phyloP scores from a whole-genome alignment of 2,888 invertebrate species.

The Sinhomidia bicolor region DNA sequence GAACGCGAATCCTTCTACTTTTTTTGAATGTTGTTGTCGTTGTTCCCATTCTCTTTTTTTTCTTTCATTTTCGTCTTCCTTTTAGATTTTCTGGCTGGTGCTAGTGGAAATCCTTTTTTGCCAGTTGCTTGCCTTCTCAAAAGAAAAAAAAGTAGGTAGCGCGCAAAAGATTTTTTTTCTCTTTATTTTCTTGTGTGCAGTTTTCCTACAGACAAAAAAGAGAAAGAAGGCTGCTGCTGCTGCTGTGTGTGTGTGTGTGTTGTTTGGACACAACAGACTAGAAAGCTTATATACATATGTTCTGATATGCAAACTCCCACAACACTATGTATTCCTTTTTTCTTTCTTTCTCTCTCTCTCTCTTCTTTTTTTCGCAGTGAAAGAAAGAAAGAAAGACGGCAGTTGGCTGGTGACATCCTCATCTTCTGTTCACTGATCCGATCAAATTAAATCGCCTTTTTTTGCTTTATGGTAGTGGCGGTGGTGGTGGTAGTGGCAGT shows the following conservation, averaged over 20 bases:
- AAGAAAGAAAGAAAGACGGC: constrained; percentile 66
- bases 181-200: constrained; percentile 51
- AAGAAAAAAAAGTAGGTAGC: constrained; percentile 42
- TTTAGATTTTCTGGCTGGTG: constrained; percentile 39
- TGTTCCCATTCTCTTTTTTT: constrained; percentile 6
- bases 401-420: constrained; percentile 72
- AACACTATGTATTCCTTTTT: background rate
- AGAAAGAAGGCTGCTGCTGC: background rate
- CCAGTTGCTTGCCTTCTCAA: constrained; percentile 19
- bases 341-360: background rate
- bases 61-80: constrained; percentile 20
- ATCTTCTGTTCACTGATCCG: constrained; percentile 73
- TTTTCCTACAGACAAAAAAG: background rate
- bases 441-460: constrained; percentile 72
- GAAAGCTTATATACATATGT: too few relatives aligned
- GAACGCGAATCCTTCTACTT: constrained; percentile 12
- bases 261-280: too few relatives aligned
- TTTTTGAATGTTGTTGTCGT: constrained; percentile 7
- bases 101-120: constrained; percentile 16
- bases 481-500: too few relatives aligned
- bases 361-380: constrained; percentile 11
- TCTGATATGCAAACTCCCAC: constrained; percentile 8
- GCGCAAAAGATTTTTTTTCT: constrained; percentile 48
- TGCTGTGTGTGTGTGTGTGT: too few relatives aligned
- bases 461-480: constrained; percentile 63